These are phyloP conservation scores for Amyelois transitella DNA, from an alignment of 1,140 invertebrate species.

Conservation along the genomic window DNA sequence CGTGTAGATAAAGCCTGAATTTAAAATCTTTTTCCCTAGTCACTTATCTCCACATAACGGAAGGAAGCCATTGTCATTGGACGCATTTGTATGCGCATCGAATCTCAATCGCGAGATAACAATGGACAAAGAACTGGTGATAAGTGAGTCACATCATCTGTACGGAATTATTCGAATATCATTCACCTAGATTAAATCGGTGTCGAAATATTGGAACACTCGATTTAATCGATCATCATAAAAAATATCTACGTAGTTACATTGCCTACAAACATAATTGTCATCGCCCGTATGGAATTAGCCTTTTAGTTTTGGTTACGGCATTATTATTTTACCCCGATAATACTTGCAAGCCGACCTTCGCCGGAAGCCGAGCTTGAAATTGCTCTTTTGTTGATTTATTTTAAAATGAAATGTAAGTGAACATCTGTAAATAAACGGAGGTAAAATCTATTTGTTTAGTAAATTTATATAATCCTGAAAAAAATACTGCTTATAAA, in stretches of 20 bases:
- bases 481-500: too few species aligned
- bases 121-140: slow-evolving; percentile 11
- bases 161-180: background rate
- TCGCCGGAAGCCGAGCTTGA: too few species aligned
- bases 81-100: slow-evolving; percentile 15
- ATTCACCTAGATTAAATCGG: background rate
- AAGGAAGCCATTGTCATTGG: slow-evolving; percentile 28
- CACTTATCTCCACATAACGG: slow-evolving; percentile 19
- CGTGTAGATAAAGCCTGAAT: too few species aligned
- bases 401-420: too few species aligned
- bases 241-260: background rate
- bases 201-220: background rate
- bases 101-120: slow-evolving; percentile 15
- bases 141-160: background rate
- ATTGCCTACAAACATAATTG: too few species aligned
- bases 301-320: background rate
- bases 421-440: too few species aligned
- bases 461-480: too few species aligned
- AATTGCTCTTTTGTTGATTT: too few species aligned
- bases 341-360: too few species aligned
- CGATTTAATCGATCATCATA: background rate
- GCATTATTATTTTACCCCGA: too few species aligned
- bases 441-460: too few species aligned
- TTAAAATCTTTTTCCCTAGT: background rate
- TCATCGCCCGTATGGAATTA: background rate